phyloP scores from a whole-genome alignment of 2,888 invertebrate species.

The Ganaspis brasiliensis region DNA sequence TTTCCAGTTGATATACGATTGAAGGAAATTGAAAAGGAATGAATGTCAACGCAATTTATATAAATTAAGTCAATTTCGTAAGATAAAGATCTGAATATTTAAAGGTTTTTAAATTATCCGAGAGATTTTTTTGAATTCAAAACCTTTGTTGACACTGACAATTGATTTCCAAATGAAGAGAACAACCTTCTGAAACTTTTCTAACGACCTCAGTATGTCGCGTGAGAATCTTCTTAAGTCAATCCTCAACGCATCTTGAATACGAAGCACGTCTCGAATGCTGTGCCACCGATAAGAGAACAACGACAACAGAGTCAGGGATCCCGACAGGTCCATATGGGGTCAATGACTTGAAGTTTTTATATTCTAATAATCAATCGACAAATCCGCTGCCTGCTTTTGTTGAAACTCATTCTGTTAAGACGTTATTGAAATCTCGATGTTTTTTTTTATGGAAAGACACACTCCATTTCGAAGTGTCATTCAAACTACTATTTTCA shows the following conservation, averaged over 20 bases:
- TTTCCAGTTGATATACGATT: no score
- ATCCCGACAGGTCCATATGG: slow-evolving; percentile 17
- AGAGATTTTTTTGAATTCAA: background rate
- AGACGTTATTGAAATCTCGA: background rate
- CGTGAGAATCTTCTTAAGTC: slow-evolving; percentile 38
- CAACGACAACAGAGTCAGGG: background rate
- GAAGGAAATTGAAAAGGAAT: no score
- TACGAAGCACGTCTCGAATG: slow-evolving; percentile 17
- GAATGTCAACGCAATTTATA: background rate
- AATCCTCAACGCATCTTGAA: slow-evolving; percentile 29
- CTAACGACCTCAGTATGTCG: slow-evolving; percentile 22
- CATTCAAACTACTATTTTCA: background rate
- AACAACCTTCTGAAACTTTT: slow-evolving; percentile 36
- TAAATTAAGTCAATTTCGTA: background rate
- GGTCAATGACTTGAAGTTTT: slow-evolving; percentile 27
- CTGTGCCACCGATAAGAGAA: slow-evolving; percentile 21
- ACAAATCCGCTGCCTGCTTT: background rate
- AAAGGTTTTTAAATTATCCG: background rate
- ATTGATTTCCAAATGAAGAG: slow-evolving; percentile 26
- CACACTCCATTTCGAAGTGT: background rate
- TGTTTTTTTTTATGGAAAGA: background rate
- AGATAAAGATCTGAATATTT: background rate
- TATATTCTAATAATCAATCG: slow-evolving; percentile 15
- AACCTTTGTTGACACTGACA: slow-evolving; percentile 24
- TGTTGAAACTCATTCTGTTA: background rate